phyloP scores from a whole-genome alignment of 1,140 invertebrate genomes.

The Drosophila rhopaloa region DNA sequence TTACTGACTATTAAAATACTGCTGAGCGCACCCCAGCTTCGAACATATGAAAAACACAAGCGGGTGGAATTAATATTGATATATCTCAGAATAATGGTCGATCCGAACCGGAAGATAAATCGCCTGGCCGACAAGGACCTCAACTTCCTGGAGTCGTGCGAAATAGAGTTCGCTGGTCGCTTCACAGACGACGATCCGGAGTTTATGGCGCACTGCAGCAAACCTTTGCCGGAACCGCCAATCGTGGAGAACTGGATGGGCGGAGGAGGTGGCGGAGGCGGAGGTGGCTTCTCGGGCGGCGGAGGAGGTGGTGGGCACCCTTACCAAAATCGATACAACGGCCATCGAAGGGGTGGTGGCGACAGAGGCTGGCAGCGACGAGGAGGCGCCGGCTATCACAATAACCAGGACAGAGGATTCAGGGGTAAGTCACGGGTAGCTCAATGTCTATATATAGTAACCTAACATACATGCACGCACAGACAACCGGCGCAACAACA shows the following conservation, averaged over 20 bases:
- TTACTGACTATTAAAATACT: too few species aligned
- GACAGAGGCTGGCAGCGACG: constrained; percentile 62
- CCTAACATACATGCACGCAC: neutral
- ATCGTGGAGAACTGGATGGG: constrained; percentile 86
- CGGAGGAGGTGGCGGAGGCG: constrained; percentile 40
- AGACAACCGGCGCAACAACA: constrained; percentile 60
- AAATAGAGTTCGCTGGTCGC: constrained; percentile 86
- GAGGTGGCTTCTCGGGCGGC: constrained; percentile 9
- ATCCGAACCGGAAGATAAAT: constrained; percentile 84
- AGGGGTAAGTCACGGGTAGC: constrained; percentile 29
- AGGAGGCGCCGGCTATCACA: constrained; percentile 42
- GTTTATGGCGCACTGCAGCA: constrained; percentile 84
- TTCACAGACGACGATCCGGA: constrained; percentile 86
- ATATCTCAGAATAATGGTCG: constrained; percentile 65
- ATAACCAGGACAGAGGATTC: constrained; percentile 39
- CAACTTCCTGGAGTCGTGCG: constrained; percentile 85
- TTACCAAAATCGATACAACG: constrained; percentile 64
- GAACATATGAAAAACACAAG: constrained; percentile 9
- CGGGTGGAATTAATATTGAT: neutral
- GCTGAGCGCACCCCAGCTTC: neutral
- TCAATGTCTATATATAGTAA: neutral
- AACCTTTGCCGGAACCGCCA: constrained; percentile 84
- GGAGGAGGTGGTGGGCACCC: constrained; percentile 23
- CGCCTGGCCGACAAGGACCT: constrained; percentile 83
- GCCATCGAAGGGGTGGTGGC: constrained; percentile 53